phyloP scores from a whole-genome alignment of 2,888 invertebrate genomes.

The Thyatira batis region DNA sequence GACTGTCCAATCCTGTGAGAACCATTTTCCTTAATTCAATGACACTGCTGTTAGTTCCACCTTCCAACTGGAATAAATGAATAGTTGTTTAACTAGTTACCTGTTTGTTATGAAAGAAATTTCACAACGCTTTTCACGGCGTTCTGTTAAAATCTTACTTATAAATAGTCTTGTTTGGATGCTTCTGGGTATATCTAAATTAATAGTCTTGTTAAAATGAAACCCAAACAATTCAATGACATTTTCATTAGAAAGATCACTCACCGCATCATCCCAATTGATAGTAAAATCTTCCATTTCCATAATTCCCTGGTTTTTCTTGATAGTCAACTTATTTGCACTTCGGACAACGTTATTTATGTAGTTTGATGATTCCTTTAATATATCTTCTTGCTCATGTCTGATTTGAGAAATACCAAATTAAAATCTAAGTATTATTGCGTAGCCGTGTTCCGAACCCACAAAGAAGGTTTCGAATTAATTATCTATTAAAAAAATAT shows the following conservation, averaged over 20 bases:
- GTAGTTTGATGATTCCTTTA: constrained; percentile 27
- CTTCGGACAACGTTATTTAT: constrained; percentile 28
- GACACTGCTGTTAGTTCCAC: not conserved
- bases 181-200: no score
- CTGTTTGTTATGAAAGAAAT: no score
- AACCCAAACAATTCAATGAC: no score
- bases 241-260: not conserved
- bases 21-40: constrained; percentile 29
- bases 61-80: constrained; percentile 18
- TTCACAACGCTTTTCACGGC: no score
- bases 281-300: constrained; percentile 31
- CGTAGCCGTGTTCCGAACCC: no score
- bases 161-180: no score
- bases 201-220: no score
- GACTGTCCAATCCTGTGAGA: constrained; percentile 56
- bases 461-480: no score
- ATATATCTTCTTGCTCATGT: constrained; percentile 37
- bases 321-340: constrained; percentile 35
- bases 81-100: no score
- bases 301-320: constrained; percentile 28
- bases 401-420: constrained; percentile 28
- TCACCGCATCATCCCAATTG: constrained; percentile 41
- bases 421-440: not conserved
- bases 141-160: no score
- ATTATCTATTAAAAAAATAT: not conserved